Evolutionary conservation across 2,113 vertebrate genomes (phyloP).

Genomic region (Thamnaconus septentrionalis): DNA sequence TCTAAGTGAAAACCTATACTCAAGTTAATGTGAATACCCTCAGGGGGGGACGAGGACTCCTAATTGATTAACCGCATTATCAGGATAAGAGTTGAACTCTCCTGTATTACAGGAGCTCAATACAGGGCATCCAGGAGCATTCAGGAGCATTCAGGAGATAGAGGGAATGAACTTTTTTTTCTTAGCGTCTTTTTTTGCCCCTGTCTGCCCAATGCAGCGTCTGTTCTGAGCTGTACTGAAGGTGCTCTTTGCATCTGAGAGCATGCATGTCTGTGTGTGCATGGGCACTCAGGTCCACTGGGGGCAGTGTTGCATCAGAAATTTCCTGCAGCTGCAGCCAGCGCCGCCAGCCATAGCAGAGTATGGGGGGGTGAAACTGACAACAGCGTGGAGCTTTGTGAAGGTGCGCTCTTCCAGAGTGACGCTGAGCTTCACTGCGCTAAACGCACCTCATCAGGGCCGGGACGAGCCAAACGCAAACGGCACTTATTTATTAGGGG

Average conservation of each 20-base stretch:
- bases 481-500: no score
- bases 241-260: slow-evolving; percentile 29
- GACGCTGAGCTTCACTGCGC: no score
- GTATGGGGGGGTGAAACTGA: no score
- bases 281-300: slow-evolving; percentile 47
- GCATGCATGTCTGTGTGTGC: slow-evolving; percentile 6
- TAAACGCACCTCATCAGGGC: slow-evolving; percentile 25
- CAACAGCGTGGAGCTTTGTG: no score
- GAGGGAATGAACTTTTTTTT: slow-evolving; percentile 49
- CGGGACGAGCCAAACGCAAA: slow-evolving; percentile 18
- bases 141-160: slow-evolving; percentile 35
- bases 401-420: no score
- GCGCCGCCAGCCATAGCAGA: no score
- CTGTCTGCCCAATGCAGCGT: slow-evolving; percentile 35
- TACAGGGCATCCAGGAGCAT: slow-evolving; percentile 39
- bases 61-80: slow-evolving; percentile 77
- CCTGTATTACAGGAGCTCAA: slow-evolving; percentile 61
- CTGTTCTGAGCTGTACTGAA: slow-evolving; percentile 49
- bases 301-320: slow-evolving; percentile 73
- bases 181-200: no score
- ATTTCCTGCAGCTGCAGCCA: slow-evolving; percentile 39
- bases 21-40: slow-evolving; percentile 76
- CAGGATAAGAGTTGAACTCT: slow-evolving; percentile 69
- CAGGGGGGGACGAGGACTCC: slow-evolving; percentile 66
- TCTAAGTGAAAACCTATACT: slow-evolving; percentile 80